Base-by-base conservation (phyloP, 2,113 vertebrate genomes). In the Panurus biarmicus region DNA sequence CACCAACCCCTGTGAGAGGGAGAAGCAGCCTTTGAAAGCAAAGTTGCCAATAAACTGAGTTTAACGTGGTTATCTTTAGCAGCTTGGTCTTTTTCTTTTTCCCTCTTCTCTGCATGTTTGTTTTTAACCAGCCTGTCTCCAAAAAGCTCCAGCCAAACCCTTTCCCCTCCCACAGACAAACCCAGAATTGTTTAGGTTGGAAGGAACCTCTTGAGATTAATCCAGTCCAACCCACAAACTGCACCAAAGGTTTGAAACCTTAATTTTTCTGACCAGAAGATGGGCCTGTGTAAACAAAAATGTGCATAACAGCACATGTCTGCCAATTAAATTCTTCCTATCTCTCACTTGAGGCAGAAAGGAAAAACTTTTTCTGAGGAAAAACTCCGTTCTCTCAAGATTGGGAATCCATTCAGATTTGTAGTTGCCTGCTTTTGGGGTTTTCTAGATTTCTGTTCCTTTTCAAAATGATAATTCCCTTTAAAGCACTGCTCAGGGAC, bases 111-210 rank as follows among this genome's bases (percentile, higher is more conserved):
- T 74, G 1, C 11, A 2, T 53, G n/a, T 67, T 92, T 61, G n/a
- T 78, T 94, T 96, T 84, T 67, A 61, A 45, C 40, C 70, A 66
- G 25, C 31, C n/a, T 36, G 51, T 47, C 71, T 90, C 13, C 16
- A 64, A 40, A 86, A 31, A 62, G 9, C 64, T 62, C 35, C 58
- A 87, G 76, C 72, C 88, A 67, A 95, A 93, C 71, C 16, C 42
- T 23, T 42, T 67, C 36, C 42, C 57, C 9, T 5, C 69, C 20
- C 47, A 0, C 61, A 67, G 57, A 51, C 71, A 72, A 83, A 10
- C n/a, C 38, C 50, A 33, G 62, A 38, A 31, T 19, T 82, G 61
- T 92, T 93, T 47, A 28, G 78, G 53, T 76, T 94, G 85, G 88
- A 87, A 90, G 53, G 78, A 94, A 31, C 57, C 21, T 25, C 53